These are phyloP conservation scores for Epiblema foenella DNA, from an alignment of 2,888 invertebrate species.

Conservation along the genomic window DNA sequence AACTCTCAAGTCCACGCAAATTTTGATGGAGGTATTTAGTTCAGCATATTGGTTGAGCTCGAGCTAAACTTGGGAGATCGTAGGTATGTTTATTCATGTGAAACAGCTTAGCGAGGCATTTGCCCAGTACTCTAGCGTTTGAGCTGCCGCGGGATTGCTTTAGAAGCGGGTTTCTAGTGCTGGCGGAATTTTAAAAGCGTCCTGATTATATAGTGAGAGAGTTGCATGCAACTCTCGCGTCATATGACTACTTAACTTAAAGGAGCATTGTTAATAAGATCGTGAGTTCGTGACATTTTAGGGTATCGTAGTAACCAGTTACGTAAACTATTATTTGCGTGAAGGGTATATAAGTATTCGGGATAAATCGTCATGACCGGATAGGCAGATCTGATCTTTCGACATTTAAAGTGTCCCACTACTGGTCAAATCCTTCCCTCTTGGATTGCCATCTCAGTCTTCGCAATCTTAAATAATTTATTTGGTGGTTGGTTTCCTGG, in stretches of 20 bases:
- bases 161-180: conserved; percentile 8
- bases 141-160: conserved; percentile 3
- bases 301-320: no score
- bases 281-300: no score
- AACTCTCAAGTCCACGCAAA: not conserved
- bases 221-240: not conserved
- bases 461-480: no score
- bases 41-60: conserved; percentile 2
- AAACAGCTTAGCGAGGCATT: conserved; percentile 28
- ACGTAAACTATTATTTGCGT: no score
- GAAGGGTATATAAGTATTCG: no score
- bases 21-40: conserved; percentile 12
- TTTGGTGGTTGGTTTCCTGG: no score
- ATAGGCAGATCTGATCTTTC: no score
- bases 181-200: conserved; percentile 7
- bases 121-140: conserved; percentile 9
- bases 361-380: no score
- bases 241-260: not conserved
- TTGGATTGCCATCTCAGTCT: no score
- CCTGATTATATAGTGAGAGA: conserved; percentile 17
- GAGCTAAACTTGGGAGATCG: conserved; percentile 10
- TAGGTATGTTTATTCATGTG: conserved; percentile 34
- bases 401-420: no score
- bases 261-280: not conserved
- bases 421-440: no score